Base-by-base conservation (phyloP, 1,140 invertebrate species). In the Mactra quadrangularis region DNA sequence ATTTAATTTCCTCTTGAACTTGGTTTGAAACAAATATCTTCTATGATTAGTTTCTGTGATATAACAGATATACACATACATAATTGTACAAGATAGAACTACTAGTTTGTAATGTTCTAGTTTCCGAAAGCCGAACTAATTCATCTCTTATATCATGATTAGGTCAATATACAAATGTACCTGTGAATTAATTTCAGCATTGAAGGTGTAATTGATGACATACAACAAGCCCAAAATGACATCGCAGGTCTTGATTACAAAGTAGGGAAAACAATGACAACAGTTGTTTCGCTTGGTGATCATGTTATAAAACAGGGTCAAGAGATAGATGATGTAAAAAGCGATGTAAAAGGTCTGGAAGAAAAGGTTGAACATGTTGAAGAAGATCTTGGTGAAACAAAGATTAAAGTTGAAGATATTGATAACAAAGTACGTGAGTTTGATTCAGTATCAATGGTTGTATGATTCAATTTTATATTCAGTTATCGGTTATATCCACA, bases 341-440 rank as follows among this genome's bases (percentile, higher is more conserved):
- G 79, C 11, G 84, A 86, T 33, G 84, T 90, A 7, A 66, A 59
- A 4, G 82, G 84, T 11, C 79, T 89, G 31, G 87, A 85, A 15
- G 68, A 91, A 31, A 74, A 75, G 27, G 74, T 92, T 2, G 87
- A 88, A 33, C 52, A 81, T 9, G 82, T 90, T 3, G 87, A 91
- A 60, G 68, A 75, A 27, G 88, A 86, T 31, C 71, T 92, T 15
- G 83, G 82, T 11, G 89, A 91, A 41, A 89, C 90, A 1, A 86
- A 87, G 31, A 57, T 31, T 9, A 89, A 89, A 75, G 86, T 90
- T 0, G 89, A 91, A 57, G 89, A 90, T 77, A 89, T 91, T 31
- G 89, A 91, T 53, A 85, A 85, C 33, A 91, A 89, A 89, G 89
- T 91, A 41, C 15, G n/a, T n/a, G n/a, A n/a, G n/a, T n/a, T n/a